Base-by-base conservation (phyloP, 2,888 invertebrate species). In the Heteromurus nitidus region DNA sequence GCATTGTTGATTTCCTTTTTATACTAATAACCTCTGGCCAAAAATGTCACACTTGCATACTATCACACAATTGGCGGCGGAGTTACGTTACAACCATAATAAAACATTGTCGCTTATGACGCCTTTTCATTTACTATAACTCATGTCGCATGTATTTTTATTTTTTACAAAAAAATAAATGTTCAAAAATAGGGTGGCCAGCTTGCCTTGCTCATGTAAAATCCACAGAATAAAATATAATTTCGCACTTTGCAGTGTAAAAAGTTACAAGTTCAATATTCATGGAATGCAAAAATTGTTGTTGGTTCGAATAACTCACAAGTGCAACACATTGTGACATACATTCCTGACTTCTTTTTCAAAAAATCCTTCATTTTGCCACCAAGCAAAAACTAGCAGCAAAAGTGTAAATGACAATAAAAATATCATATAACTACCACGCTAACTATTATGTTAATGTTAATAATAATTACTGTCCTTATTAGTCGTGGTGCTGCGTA, bases 391-490 rank as follows among this genome's bases (percentile, higher is more conserved):
- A 65, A 31, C 26, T 42, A 70, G 55, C 44, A 30, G n/a, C 47
- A 28, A n/a, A n/a, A n/a, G 62, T 28, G 50, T 73, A n/a, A 50
- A 62, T 68, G 68, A 68, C 62, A 76, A 69, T 69, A 24, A 24
- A n/a, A 30, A 31, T 60, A 60, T 60, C 16, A 60, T 50, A 76
- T 47, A 47, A 47, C 11, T 3, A n/a, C n/a, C 16, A 47, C 47
- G n/a, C n/a, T n/a, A n/a, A n/a, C n/a, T n/a, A 47, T 47, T n/a
- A 47, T 47, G 47, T n/a, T 47, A n/a, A n/a, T 47, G 24, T 55
- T 55, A 20, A 70, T 79, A 70, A 79, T 69, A n/a, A n/a, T n/a
- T n/a, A n/a, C n/a, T 79, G 77, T 79, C 77, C 70, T 62, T 70
- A 70, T 31, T 53, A 20, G 50, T 60, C 47, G 76, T 62, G 69